Evolutionary conservation across 2,888 invertebrate species (phyloP).

Genomic region (Acleris holmiana): DNA sequence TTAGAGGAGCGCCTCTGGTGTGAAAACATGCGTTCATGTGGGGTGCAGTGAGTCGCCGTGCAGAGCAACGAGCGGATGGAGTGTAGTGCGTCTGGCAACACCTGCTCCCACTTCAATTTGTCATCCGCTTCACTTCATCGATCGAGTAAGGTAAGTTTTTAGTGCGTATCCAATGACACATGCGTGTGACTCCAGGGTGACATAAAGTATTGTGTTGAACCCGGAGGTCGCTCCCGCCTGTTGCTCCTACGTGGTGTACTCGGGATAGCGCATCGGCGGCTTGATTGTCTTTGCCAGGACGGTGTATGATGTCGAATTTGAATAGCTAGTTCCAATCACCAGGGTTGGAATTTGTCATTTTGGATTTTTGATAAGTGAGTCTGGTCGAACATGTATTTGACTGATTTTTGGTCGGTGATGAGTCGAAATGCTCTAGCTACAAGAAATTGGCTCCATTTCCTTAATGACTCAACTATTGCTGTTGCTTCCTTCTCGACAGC

Average conservation of each 20-base stretch:
- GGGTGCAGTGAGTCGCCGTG: conserved; percentile 14
- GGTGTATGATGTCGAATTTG: conserved; percentile 8
- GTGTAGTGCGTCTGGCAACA: not conserved
- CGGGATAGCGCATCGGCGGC: conserved; percentile 12
- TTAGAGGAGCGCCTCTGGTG: conserved; percentile 6
- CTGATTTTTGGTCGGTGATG: conserved; percentile 12
- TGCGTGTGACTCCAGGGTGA: not conserved
- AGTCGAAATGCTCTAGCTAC: conserved; percentile 4
- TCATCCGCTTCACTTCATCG: not conserved
- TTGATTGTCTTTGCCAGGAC: conserved; percentile 14
- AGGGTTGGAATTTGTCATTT: not conserved
- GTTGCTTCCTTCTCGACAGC: not conserved
- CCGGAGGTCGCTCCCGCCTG: too few species aligned
- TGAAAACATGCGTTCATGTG: conserved; percentile 14
- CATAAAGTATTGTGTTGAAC: not conserved
- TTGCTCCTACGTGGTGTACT: not conserved
- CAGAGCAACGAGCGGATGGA: conserved; percentile 15
- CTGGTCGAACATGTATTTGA: conserved; percentile 9
- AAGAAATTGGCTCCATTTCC: not conserved
- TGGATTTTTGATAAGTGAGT: conserved; percentile 10
- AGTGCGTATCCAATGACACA: not conserved
- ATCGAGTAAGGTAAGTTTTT: not conserved
- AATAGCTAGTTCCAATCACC: conserved; percentile 13
- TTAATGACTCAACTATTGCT: not conserved
- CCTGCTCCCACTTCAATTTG: too few species aligned